Conservation (phyloP, 2,113 vertebrate species). For the Phrynosoma platyrhinos region DNA sequence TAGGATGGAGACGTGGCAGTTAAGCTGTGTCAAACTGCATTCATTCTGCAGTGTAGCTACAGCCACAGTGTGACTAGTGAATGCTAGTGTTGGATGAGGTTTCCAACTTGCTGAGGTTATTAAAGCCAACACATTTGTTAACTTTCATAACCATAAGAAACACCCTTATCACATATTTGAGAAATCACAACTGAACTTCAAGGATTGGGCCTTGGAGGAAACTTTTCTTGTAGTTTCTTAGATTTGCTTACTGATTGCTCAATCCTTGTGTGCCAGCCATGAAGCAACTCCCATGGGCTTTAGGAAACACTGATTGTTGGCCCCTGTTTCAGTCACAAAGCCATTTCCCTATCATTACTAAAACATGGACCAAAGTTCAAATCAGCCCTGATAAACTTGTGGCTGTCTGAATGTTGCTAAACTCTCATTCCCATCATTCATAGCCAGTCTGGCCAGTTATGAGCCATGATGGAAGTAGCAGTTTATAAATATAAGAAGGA, state of each 20-base stretch:
- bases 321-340: not conserved
- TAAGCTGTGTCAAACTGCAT: too few species aligned
- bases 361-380: not conserved
- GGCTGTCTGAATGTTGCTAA: too few species aligned
- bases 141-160: not conserved
- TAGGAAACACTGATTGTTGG: not conserved
- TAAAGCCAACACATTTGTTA: not conserved
- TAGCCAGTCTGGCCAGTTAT: too few species aligned
- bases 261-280: not conserved
- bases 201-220: not conserved
- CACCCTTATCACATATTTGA: not conserved
- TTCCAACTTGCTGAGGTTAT: not conserved
- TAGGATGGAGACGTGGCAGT: too few species aligned
- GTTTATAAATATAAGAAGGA: too few species aligned
- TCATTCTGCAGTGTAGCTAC: too few species aligned
- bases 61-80: not conserved
- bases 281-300: not conserved
- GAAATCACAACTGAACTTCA: not conserved
- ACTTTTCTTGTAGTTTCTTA: not conserved
- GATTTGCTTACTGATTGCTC: not conserved
- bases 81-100: not conserved
- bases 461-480: too few species aligned
- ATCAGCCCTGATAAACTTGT: not conserved
- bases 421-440: too few species aligned
- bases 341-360: too few species aligned